Evolutionary conservation across 92 coral and sea anemone species (phyloP), one percentile per base, ranked within the genome.

Genomic region (Bergia sp.): DNA sequence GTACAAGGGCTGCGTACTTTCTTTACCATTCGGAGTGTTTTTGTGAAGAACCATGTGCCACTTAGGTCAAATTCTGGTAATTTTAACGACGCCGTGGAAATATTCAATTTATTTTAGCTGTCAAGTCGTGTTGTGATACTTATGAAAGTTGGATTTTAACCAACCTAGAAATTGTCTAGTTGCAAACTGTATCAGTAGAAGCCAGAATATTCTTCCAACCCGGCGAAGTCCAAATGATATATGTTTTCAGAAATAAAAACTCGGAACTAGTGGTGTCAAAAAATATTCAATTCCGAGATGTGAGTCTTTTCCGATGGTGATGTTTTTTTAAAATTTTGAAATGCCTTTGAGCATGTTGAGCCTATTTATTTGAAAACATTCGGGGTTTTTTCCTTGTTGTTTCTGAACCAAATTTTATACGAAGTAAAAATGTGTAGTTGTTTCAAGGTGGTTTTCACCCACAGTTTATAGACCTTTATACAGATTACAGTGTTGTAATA

Each of bases 371-470:
- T 37, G 39, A 37, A 81, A 57, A 64, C 29, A 61, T 61, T 81
- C 74, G 74, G 82, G n/a, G 29, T 29, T 29, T 61, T 42, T 67
- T 82, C 58, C 16, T 53, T 82, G 18, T 65, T 23, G 86, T 29
- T 11, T n/a, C 11, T 11, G 37, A 69, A 41, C 43, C 67, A 72
- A 36, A 44, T 71, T 69, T 44, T 37, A 20, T 8, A 37, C 66
- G 55, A 71, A 71, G 37, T 16, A 81, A 64, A 39, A 39, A 6
- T 13, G 29, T 44, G 65, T 69, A 42, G 87, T 45, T 49, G 87
- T 71, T 69, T 84, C 87, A 23, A 7, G 44, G 65, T 36, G 87
- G 38, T 84, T 84, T 84, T 84, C 78, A 71, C 36, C 71, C 87
- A 69, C 41, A 43, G 41, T 75, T 69, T 44, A 84, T 15, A 29